phyloP scores from a whole-genome alignment of 2,113 vertebrate genomes.

The Chionis minor region DNA sequence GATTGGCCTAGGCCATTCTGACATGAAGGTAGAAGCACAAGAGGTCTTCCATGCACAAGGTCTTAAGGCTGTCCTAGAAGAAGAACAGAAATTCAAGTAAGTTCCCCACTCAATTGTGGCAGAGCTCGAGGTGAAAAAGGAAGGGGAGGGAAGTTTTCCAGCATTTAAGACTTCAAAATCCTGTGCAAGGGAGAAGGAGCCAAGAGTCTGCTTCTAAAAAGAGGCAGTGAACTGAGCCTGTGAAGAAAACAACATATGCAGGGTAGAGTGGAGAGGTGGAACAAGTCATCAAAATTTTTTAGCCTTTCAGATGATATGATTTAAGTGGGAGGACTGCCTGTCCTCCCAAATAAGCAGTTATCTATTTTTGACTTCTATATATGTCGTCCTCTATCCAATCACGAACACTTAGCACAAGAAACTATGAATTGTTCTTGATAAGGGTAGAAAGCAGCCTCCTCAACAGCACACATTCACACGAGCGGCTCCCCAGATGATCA shows the following conservation, averaged over 20 bases:
- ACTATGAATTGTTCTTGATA: slow-evolving; percentile 7
- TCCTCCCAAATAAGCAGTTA: slow-evolving; percentile 53
- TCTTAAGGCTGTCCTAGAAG: slow-evolving; percentile 17
- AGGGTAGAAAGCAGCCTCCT: slow-evolving; percentile 1
- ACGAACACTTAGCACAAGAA: slow-evolving; percentile 33
- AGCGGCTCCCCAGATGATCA: not conserved
- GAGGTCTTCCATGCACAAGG: not conserved
- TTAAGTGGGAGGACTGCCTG: slow-evolving; percentile 61
- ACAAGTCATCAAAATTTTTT: slow-evolving; percentile 57
- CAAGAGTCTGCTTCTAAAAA: slow-evolving; percentile 44
- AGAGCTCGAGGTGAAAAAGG: not conserved
- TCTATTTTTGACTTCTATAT: slow-evolving; percentile 54
- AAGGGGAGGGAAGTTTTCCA: not conserved
- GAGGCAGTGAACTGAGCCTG: slow-evolving; percentile 24
- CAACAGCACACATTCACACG: not conserved
- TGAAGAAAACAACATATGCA: slow-evolving; percentile 58
- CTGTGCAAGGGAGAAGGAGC: not conserved
- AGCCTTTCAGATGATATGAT: slow-evolving; percentile 51
- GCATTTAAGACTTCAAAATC: not conserved
- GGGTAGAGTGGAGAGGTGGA: slow-evolving; percentile 41
- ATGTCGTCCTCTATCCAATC: slow-evolving; percentile 32
- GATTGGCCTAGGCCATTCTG: slow-evolving; percentile 14
- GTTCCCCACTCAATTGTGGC: not conserved
- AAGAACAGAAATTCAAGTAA: not conserved
- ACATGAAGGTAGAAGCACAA: not conserved